Conservation (phyloP, 64 coral and sea anemone species). For the Trachythela sp. region DNA sequence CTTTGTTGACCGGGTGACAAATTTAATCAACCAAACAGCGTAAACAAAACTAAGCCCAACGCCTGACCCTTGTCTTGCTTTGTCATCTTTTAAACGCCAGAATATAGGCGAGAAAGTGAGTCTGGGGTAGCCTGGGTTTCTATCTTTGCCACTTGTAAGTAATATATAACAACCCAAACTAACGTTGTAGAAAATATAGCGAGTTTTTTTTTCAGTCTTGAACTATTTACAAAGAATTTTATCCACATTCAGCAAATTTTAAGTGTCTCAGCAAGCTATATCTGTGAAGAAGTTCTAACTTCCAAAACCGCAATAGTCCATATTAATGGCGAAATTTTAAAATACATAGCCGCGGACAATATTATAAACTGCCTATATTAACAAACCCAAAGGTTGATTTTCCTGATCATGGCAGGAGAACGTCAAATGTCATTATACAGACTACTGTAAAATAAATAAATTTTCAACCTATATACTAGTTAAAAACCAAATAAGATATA, state of each 20-base stretch:
- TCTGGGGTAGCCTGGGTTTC: too few species aligned
- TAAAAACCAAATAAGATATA: conserved; percentile 24
- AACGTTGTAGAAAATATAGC: background rate
- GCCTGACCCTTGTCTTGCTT: too few species aligned
- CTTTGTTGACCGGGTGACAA: too few species aligned
- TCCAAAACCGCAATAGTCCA: too few species aligned
- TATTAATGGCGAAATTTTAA: too few species aligned
- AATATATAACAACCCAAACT: background rate
- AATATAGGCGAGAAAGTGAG: too few species aligned
- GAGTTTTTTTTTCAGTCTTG: background rate
- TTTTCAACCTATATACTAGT: conserved; percentile 3
- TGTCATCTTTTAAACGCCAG: too few species aligned
- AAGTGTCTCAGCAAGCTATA: background rate
- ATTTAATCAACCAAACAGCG: too few species aligned
- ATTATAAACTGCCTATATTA: background rate
- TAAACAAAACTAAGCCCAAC: too few species aligned
- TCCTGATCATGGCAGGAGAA: background rate
- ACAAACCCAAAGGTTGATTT: background rate
- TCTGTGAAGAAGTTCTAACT: background rate
- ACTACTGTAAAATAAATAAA: conserved; percentile 6
- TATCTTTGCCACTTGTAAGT: too few species aligned
- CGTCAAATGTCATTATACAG: background rate
- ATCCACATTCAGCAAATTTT: background rate
- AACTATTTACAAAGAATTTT: background rate
- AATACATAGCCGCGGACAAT: background rate